Conservation (phyloP, 2,888 invertebrate species). For the Mesorhabditis belari region DNA sequence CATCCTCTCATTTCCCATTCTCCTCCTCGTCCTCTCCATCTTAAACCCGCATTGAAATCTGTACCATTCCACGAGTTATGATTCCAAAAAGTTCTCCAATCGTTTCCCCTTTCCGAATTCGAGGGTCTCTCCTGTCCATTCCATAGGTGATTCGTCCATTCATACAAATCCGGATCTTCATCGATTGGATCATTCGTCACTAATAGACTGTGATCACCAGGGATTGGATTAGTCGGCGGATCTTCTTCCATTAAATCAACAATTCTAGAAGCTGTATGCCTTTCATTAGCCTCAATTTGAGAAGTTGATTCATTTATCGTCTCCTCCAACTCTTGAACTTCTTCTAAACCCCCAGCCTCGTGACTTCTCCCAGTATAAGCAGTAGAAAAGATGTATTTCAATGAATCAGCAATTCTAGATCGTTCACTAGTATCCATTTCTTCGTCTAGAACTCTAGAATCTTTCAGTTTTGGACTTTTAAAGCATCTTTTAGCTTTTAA, state of each 20-base stretch:
- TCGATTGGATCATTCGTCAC: neutral
- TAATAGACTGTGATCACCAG: neutral
- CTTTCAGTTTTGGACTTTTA: neutral
- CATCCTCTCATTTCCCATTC: neutral
- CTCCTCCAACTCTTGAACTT: neutral
- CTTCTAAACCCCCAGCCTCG: neutral
- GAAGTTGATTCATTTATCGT: neutral
- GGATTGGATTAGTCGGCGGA: neutral
- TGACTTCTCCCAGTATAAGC: too few relatives aligned
- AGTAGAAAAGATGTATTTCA: too few relatives aligned
- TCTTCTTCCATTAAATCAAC: neutral
- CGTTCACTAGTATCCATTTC: neutral
- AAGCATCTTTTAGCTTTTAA: too few relatives aligned
- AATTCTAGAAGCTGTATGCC: neutral
- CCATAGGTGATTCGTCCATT: slow-evolving; percentile 28
- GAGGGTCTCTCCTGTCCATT: slow-evolving; percentile 28
- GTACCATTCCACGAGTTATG: slow-evolving; percentile 25
- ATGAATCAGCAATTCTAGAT: too few relatives aligned
- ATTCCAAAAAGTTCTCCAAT: slow-evolving; percentile 23
- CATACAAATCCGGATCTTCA: neutral
- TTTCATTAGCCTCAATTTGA: neutral
- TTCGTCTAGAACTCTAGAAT: neutral
- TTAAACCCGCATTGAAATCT: slow-evolving; percentile 17
- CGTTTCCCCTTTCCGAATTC: slow-evolving; percentile 18
- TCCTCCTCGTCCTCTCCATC: slow-evolving; percentile 21